Evolutionary conservation across 2,888 invertebrate genomes (phyloP).

Genomic region (Ditula angustiorana): DNA sequence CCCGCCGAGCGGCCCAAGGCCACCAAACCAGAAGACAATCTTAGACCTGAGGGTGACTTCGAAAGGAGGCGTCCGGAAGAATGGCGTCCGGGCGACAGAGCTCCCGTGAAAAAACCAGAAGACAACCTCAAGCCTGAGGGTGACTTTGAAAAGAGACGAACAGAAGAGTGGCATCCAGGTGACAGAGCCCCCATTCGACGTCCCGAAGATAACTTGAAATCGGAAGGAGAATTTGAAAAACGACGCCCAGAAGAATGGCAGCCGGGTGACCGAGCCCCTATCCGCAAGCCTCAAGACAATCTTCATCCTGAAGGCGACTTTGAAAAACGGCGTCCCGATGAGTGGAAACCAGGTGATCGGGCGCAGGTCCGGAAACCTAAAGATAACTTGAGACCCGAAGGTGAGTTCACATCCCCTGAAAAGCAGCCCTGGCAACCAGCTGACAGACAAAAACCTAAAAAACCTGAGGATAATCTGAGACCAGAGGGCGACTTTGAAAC

Average conservation of each 20-base stretch:
- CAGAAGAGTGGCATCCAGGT: conserved; percentile 78
- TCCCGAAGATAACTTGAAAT: conserved; percentile 65
- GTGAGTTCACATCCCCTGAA: conserved; percentile 68
- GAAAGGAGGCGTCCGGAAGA: conserved; percentile 64
- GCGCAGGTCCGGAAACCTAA: conserved; percentile 78
- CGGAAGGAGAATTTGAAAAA: conserved; percentile 77
- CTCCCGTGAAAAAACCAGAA: conserved; percentile 63
- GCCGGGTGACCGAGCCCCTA: conserved; percentile 70
- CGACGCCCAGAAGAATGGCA: conserved; percentile 71
- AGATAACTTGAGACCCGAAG: conserved; percentile 80
- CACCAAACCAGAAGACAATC: conserved; percentile 76
- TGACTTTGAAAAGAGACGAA: conserved; percentile 76
- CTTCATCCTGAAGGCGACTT: conserved; percentile 84
- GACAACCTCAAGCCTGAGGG: conserved; percentile 87
- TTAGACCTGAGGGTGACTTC: conserved; percentile 64
- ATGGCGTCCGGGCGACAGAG: conserved; percentile 65
- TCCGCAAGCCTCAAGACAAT: conserved; percentile 74
- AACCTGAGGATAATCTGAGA: conserved; percentile 84
- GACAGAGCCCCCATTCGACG: conserved; percentile 69
- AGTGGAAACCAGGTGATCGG: conserved; percentile 76
- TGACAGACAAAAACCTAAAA: conserved; percentile 76
- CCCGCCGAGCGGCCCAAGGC: conserved; percentile 86
- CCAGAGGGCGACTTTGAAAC: conserved; percentile 83
- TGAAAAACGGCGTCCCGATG: conserved; percentile 59
- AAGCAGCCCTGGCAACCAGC: conserved; percentile 71